Base-by-base conservation (phyloP, 2,113 vertebrate genomes). In the Zosterops pallidus region DNA sequence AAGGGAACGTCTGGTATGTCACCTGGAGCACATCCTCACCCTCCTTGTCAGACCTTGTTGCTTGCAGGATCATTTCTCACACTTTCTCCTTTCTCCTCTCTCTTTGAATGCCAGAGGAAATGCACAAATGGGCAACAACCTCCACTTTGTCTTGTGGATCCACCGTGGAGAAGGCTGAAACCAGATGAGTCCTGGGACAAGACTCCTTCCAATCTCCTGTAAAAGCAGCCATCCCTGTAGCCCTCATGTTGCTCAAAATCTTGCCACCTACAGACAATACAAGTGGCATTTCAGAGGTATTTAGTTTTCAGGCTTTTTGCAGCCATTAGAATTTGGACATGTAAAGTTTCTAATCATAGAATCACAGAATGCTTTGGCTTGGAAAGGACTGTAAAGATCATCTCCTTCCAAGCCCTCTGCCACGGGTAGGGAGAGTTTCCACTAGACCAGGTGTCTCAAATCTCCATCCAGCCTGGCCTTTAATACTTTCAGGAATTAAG, bases 1-100 rank as follows among this genome's bases (percentile, higher is more conserved):
- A 74, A 17, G 1, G 2, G 11, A 64, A 65, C 59, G 5, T 26
- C 23, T 52, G 28, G 4, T 35, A 20, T 1, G 1, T 53, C 3
- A 4, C 35, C 11, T 59, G 13, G 31, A 76, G 31, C n/a, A 63
- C 8, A n/a, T 86, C 35, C 22, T 79, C 14, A 31, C 2, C 1
- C 19, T 71, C 8, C 28, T 83, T 35, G 14, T 53, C 37, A 35
- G 28, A 52, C 2, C 3, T 74, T 67, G 17, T 53, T 47, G 9
- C 52, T 68, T 5, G 1, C 8, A 80, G 47, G 17, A 46, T 68
- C 19, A 0, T 50, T 86, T 91, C 28, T 86, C 17, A 55, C 16
- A 12, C 4, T 91, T 63, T 63, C 9, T 70, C 16, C 6, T 8
- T 82, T n/a, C 9, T 75, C 9, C 2, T 63, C 12, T 83, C 15